Conservation (phyloP, 2,888 invertebrate species). For the Nymphalis urticae region DNA sequence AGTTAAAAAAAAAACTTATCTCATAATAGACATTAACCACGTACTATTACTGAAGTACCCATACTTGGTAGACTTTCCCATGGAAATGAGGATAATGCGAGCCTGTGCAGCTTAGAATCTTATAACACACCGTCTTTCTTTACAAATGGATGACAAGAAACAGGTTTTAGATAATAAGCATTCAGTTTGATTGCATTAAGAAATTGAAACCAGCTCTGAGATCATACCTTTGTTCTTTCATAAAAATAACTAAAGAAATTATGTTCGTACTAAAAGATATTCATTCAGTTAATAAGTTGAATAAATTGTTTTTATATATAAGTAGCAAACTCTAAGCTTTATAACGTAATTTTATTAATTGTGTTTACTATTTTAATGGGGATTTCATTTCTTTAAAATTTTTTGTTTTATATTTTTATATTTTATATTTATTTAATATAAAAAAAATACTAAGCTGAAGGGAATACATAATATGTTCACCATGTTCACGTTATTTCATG, state of each 20-base stretch:
- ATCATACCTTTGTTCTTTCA: background rate
- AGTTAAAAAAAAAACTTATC: no score
- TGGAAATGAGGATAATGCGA: conserved; percentile 41
- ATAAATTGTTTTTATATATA: no score
- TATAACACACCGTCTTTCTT: conserved; percentile 34
- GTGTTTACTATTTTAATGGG: no score
- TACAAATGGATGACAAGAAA: conserved; percentile 41
- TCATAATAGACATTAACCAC: conserved; percentile 25
- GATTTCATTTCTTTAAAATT: no score
- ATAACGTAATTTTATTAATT: no score
- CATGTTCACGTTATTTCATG: no score
- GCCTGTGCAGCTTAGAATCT: conserved; percentile 40
- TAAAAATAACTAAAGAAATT: no score
- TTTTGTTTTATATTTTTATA: no score
- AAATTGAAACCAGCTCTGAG: background rate
- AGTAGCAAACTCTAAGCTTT: no score
- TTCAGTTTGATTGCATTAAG: conserved; percentile 65
- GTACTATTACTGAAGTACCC: conserved; percentile 29
- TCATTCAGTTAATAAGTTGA: background rate
- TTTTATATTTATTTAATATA: no score
- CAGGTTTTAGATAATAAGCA: conserved; percentile 66
- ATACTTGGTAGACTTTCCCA: conserved; percentile 39
- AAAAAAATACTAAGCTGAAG: no score
- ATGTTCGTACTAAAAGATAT: background rate
- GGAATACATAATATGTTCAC: no score